A percentile compares a stretch with the other conserved stretches of the same genome.
Conservation (phyloP, 2,113 vertebrate species). For the Bos indicus region DNA sequence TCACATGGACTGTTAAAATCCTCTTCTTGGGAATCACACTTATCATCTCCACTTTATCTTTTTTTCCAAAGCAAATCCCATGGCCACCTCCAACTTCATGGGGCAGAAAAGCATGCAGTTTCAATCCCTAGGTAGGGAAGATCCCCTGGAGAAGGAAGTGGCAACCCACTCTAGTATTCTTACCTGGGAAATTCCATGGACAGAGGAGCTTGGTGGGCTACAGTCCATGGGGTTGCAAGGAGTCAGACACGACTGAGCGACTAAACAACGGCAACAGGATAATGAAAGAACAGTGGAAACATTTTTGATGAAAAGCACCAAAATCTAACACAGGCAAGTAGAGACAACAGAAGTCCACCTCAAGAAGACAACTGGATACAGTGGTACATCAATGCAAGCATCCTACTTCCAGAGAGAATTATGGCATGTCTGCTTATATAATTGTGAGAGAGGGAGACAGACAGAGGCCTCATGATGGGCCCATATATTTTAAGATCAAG, state of each 20-base stretch:
- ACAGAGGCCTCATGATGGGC: background rate
- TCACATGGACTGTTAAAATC: background rate
- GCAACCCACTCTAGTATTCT: background rate
- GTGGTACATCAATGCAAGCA: background rate
- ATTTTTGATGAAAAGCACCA: background rate
- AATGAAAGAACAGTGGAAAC: background rate
- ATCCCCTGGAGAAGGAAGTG: background rate
- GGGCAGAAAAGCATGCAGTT: background rate
- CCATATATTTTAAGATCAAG: background rate
- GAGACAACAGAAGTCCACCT: background rate
- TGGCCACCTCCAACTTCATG: background rate
- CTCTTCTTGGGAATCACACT: background rate
- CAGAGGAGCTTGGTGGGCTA: background rate
- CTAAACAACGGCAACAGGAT: background rate
- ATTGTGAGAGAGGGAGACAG: background rate
- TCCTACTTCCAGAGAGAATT: background rate
- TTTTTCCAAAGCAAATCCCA: background rate
- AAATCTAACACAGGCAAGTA: background rate
- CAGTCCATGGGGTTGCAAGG: background rate
- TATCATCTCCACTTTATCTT: background rate
- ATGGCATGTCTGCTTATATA: background rate
- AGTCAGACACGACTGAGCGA: fast-evolving
- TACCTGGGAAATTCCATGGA: background rate
- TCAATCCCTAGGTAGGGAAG: background rate
- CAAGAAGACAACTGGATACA: background rate